These are phyloP conservation scores for Ceraclea dissimilis DNA, from an alignment of 2,888 invertebrate species.

Conservation along the genomic window DNA sequence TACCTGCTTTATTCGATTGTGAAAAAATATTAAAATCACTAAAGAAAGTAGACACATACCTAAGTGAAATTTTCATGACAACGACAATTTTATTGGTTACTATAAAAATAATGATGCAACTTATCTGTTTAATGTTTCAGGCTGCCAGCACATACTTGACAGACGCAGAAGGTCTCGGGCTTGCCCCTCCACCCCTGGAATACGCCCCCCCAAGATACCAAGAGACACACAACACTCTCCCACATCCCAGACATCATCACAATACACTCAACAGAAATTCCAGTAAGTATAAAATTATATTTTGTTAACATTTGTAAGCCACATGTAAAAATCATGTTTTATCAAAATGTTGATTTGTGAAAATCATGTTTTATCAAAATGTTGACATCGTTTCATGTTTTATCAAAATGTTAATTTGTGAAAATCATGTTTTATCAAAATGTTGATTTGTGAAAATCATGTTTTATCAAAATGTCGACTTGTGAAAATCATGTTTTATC, in stretches of 20 bases:
- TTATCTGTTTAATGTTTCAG: no score
- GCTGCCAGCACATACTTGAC: conserved; percentile 51
- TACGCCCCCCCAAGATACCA: conserved; percentile 52
- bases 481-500: not conserved
- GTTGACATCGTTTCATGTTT: no score
- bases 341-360: not conserved
- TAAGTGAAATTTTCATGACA: no score
- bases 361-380: no score
- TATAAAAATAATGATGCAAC: no score
- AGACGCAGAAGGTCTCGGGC: conserved; percentile 44
- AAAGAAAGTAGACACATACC: no score
- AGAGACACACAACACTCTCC: conserved; percentile 44
- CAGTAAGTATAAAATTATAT: conserved; percentile 35
- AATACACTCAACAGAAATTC: conserved; percentile 48
- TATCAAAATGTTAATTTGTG: no score
- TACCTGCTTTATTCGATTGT: no score
- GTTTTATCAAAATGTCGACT: no score
- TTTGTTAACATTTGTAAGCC: no score
- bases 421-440: not conserved
- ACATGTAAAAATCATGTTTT: not conserved
- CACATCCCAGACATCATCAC: conserved; percentile 49
- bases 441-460: not conserved
- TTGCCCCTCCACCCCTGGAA: conserved; percentile 60
- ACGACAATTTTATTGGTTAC: no score
- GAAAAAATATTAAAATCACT: no score